A percentile compares a stretch with the other conserved stretches of the same genome.
Evolutionary conservation across 1,140 invertebrate genomes (phyloP).

Genomic region (Ladona fulva): DNA sequence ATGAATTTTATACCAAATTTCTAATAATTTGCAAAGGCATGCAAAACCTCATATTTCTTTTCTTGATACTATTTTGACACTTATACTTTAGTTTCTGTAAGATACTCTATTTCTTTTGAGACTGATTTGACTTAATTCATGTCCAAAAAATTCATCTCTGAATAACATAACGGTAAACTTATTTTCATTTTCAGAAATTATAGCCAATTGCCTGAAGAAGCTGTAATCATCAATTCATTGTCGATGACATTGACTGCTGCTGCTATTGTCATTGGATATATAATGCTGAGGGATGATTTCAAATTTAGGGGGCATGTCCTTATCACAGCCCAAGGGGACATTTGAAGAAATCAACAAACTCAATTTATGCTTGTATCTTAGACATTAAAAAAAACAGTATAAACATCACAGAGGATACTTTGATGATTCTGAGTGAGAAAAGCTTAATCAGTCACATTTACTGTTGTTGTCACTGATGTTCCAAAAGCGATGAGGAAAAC

Average conservation of each 20-base stretch:
- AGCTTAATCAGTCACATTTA: no score
- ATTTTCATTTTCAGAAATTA: conserved; percentile 26
- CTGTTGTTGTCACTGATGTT: no score
- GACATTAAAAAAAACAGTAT: no score
- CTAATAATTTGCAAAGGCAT: no score
- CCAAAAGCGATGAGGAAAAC: no score
- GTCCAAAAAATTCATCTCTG: not conserved
- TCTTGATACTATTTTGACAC: not conserved
- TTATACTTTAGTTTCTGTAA: not conserved
- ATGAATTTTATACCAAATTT: no score
- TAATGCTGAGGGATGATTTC: conserved; percentile 38
- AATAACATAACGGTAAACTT: not conserved
- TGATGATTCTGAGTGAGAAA: no score
- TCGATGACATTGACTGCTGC: conserved; percentile 35
- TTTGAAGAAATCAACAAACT: not conserved
- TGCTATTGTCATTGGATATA: conserved; percentile 38
- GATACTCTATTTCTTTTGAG: not conserved
- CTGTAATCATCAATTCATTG: conserved; percentile 38
- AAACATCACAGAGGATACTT: no score
- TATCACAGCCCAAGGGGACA: conserved; percentile 32
- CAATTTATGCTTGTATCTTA: not conserved
- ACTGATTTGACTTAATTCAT: not conserved
- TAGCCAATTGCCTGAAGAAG: conserved; percentile 31
- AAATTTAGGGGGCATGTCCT: conserved; percentile 38
- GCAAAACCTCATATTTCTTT: no score